A percentile compares a stretch with the other conserved stretches of the same genome.
Conservation (phyloP, 1,140 invertebrate species). For the Ridgeia piscesae region DNA sequence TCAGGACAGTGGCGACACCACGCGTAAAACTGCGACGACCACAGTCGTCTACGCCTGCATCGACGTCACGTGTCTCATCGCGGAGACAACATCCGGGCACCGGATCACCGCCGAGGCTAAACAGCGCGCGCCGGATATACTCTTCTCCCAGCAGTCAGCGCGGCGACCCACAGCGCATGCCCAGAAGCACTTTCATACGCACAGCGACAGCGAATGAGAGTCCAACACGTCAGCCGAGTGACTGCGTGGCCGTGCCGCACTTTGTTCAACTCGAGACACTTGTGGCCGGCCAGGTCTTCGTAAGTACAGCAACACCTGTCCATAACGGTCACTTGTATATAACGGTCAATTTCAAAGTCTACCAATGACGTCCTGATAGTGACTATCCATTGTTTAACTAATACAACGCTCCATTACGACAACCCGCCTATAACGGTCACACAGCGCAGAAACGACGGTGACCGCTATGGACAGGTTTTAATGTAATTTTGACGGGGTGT, state of each 20-base stretch:
- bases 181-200: neutral
- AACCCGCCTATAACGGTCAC: too few relatives aligned
- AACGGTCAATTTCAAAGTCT: too few relatives aligned
- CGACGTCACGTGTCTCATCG: neutral
- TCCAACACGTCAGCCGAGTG: neutral
- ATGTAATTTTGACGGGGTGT: slow-evolving; percentile 33
- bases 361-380: too few relatives aligned
- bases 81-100: neutral
- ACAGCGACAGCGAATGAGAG: neutral
- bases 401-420: too few relatives aligned
- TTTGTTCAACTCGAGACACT: slow-evolving; percentile 53
- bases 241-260: slow-evolving; percentile 35
- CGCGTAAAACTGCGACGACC: neutral
- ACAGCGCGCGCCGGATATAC: neutral
- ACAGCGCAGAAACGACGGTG: too few relatives aligned
- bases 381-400: too few relatives aligned
- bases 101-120: neutral
- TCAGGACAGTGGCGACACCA: neutral
- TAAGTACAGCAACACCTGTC: too few relatives aligned
- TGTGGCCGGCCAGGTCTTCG: slow-evolving; percentile 48
- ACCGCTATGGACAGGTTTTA: too few relatives aligned
- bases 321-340: too few relatives aligned
- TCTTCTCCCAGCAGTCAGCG: neutral
- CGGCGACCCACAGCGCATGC: neutral
- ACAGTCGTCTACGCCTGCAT: neutral